Conservation (phyloP, 2,888 invertebrate genomes). For the Xylota segnis region DNA sequence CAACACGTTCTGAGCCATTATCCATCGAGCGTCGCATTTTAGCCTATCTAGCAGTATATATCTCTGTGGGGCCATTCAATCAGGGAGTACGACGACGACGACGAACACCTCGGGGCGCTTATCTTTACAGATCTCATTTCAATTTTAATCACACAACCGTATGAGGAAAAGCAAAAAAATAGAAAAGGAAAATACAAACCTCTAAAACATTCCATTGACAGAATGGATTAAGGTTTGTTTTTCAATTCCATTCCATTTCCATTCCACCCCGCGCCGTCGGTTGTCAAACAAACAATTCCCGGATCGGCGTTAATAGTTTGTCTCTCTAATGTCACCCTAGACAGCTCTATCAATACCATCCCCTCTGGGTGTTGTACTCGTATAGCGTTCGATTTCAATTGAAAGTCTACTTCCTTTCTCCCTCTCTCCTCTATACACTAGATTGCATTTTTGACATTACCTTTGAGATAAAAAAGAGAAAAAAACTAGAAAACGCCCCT, state of each 20-base stretch:
- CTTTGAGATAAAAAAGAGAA: constrained; percentile 40
- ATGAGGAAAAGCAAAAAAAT: constrained; percentile 12
- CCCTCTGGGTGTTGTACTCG: not conserved
- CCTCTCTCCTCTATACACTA: not conserved
- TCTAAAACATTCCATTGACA: constrained; percentile 58
- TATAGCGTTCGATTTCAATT: constrained; percentile 26
- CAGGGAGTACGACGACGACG: constrained; percentile 29
- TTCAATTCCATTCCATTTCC: constrained; percentile 28
- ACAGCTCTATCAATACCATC: constrained; percentile 30
- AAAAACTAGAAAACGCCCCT: not conserved
- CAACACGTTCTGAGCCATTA: constrained; percentile 64
- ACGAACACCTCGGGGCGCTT: constrained; percentile 50
- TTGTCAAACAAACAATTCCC: constrained; percentile 18
- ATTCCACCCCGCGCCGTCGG: not conserved
- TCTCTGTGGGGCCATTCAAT: constrained; percentile 54
- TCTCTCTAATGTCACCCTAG: constrained; percentile 17
- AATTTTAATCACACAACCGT: constrained; percentile 70
- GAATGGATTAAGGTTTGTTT: constrained; percentile 56
- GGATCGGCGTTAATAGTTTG: constrained; percentile 57
- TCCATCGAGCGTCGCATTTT: constrained; percentile 60
- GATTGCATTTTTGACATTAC: constrained; percentile 66
- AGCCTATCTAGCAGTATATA: constrained; percentile 47
- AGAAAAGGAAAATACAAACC: constrained; percentile 1
- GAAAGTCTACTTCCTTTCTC: constrained; percentile 25
- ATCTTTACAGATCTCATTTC: constrained; percentile 69